A percentile compares a stretch with the other conserved stretches of the same genome.
Conservation (phyloP, 64 coral and sea anemone species). For the Hydrozoanthus tunicans region DNA sequence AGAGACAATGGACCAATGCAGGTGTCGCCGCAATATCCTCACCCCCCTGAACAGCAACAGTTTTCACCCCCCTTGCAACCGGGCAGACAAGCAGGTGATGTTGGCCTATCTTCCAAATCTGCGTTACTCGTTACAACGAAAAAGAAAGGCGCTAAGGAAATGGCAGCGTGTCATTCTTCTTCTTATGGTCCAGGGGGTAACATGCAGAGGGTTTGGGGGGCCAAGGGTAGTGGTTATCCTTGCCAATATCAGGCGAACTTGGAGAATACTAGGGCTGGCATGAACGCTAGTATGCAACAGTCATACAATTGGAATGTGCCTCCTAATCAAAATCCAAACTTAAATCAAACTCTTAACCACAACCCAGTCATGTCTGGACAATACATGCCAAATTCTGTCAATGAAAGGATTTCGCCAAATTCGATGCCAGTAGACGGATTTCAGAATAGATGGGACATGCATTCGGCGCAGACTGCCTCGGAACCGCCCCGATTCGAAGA, state of each 20-base stretch:
- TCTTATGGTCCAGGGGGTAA: conserved; percentile 33
- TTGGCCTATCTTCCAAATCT: conserved; percentile 58
- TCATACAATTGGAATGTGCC: conserved; percentile 38
- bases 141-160: conserved; percentile 70
- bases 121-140: conserved; percentile 66
- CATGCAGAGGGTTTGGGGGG: conserved; percentile 32
- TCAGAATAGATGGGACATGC: conserved; percentile 56
- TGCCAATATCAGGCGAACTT: conserved; percentile 35
- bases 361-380: conserved; percentile 45
- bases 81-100: conserved; percentile 22
- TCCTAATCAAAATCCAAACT: conserved; percentile 33
- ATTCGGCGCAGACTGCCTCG: conserved; percentile 16
- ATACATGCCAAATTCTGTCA: conserved; percentile 40
- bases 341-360: conserved; percentile 39
- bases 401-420: conserved; percentile 7
- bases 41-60: conserved; percentile 14
- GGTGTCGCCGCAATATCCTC: conserved; percentile 16
- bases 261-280: not conserved
- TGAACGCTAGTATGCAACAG: conserved; percentile 52
- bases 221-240: not conserved
- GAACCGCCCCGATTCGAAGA: conserved; percentile 86
- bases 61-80: conserved; percentile 15
- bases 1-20: conserved; percentile 62
- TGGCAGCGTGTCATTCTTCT: conserved; percentile 54
- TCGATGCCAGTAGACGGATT: conserved; percentile 15